Evolutionary conservation across 2,797 vertebrate genomes (phyloP).

Genomic region (Hapalemur alaotrensis): DNA sequence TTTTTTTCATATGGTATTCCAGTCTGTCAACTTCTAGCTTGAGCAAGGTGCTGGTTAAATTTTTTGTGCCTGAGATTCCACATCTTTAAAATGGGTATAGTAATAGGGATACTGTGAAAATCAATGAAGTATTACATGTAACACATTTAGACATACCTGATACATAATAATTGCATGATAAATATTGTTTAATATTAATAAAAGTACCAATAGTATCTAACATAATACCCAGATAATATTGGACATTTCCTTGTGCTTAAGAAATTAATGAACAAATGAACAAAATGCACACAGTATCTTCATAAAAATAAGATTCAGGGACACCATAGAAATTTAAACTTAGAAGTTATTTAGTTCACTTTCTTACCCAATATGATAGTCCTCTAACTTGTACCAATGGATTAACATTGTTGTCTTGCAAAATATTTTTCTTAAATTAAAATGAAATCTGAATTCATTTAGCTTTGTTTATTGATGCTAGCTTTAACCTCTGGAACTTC

Average conservation of each 20-base stretch:
- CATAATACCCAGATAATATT: background rate
- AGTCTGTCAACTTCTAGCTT: background rate
- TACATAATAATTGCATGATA: background rate
- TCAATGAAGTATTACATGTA: background rate
- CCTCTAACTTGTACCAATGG: background rate
- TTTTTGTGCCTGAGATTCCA: background rate
- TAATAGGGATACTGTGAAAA: background rate
- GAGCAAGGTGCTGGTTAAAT: background rate
- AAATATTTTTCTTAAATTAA: conserved; percentile 20
- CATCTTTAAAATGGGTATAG: background rate
- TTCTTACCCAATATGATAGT: background rate
- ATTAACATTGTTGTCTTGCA: background rate
- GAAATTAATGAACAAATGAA: background rate
- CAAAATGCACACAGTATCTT: background rate
- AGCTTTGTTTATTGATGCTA: background rate
- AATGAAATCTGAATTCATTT: background rate
- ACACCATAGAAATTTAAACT: background rate
- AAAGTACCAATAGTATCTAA: background rate
- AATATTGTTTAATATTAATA: background rate
- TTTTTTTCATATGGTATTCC: background rate
- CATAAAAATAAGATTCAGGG: background rate
- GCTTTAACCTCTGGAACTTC: background rate
- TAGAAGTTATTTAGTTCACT: background rate
- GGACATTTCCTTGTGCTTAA: background rate
- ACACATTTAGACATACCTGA: background rate